A percentile compares a stretch with the other conserved stretches of the same genome.
Evolutionary conservation across 2,888 invertebrate genomes (phyloP).

Genomic region (Lasioglossum figueresi): DNA sequence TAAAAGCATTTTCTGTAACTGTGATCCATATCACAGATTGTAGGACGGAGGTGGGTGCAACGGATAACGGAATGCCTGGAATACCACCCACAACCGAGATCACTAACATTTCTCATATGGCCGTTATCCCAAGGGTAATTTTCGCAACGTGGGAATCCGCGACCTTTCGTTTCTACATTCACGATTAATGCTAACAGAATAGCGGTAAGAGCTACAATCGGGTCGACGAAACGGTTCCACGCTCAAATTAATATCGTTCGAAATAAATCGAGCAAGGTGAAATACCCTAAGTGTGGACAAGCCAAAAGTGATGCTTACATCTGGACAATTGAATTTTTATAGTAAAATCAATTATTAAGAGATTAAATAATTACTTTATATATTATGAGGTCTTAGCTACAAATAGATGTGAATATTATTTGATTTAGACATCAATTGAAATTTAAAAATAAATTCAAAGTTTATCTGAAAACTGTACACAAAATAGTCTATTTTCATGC

Average conservation of each 20-base stretch:
- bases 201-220: slow-evolving; percentile 18
- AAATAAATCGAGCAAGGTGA: not conserved
- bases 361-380: too few relatives aligned
- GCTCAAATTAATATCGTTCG: not conserved
- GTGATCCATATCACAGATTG: slow-evolving; percentile 69
- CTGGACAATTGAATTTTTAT: too few relatives aligned
- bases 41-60: slow-evolving; percentile 74
- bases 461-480: too few relatives aligned
- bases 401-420: too few relatives aligned
- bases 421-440: too few relatives aligned
- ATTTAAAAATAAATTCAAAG: too few relatives aligned
- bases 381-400: too few relatives aligned
- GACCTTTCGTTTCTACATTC: slow-evolving; percentile 43
- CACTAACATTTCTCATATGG: slow-evolving; percentile 69
- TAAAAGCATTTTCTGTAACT: slow-evolving; percentile 50
- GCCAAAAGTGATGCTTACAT: too few relatives aligned
- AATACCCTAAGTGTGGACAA: too few relatives aligned
- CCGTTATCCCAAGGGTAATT: slow-evolving; percentile 59
- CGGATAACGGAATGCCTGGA: slow-evolving; percentile 64
- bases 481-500: too few relatives aligned
- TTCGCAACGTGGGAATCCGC: slow-evolving; percentile 42
- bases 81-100: slow-evolving; percentile 67
- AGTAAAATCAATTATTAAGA: too few relatives aligned
- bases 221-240: slow-evolving; percentile 1
- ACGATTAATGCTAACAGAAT: slow-evolving; percentile 36